phyloP scores from a whole-genome alignment of 2,113 vertebrate genomes.

The Piaya cayana region DNA sequence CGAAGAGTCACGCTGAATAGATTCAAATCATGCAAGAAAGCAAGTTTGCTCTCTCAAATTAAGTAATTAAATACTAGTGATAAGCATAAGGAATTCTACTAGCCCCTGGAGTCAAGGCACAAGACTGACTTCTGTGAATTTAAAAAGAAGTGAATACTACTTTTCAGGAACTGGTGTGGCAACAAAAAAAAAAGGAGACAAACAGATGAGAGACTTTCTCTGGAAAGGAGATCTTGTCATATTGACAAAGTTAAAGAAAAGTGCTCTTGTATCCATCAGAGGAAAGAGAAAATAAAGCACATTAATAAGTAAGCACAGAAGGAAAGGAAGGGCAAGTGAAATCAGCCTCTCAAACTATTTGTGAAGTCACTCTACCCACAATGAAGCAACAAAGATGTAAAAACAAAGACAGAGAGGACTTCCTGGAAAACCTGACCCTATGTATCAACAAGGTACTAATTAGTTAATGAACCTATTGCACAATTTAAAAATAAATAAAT shows the following conservation, averaged over 20 bases:
- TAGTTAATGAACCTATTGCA: conserved; percentile 48
- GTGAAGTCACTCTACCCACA: background rate
- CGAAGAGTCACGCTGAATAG: background rate
- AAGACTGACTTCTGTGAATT: background rate
- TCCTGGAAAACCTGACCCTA: conserved; percentile 47
- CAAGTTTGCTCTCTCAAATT: conserved; percentile 35
- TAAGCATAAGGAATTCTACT: conserved; percentile 2
- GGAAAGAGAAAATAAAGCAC: background rate
- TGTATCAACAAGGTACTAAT: conserved; percentile 4
- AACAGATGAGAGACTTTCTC: background rate
- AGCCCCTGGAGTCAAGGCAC: background rate
- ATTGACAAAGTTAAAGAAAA: background rate
- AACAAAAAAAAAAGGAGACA: background rate
- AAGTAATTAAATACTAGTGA: conserved; percentile 5
- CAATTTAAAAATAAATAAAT: conserved; percentile 36
- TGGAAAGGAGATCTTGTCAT: background rate
- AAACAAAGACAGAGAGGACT: background rate
- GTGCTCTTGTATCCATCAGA: background rate
- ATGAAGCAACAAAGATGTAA: conserved; percentile 28
- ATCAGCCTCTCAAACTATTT: background rate
- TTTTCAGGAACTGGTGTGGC: background rate
- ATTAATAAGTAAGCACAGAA: background rate
- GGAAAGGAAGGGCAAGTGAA: background rate
- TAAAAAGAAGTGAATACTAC: background rate
- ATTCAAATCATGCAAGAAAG: conserved; percentile 30